Conservation (phyloP, 2,113 vertebrate species). For the Perca fluviatilis region DNA sequence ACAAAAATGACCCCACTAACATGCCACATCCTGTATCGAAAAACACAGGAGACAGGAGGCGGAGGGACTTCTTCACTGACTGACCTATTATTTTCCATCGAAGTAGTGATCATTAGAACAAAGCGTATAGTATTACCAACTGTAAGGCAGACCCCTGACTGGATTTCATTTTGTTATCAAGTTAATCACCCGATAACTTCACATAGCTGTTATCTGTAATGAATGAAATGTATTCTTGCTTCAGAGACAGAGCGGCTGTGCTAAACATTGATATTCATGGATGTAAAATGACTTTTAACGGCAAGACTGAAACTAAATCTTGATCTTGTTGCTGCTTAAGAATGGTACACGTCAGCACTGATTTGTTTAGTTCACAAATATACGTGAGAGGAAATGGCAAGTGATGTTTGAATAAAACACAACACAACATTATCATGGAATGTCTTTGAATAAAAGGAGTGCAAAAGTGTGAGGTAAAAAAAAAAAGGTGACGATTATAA, state of each 20-base stretch:
- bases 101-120: slow-evolving; percentile 63
- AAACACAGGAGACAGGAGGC: slow-evolving; percentile 60
- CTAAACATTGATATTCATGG: slow-evolving; percentile 60
- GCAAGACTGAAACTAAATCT: slow-evolving; percentile 31
- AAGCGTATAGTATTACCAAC: slow-evolving; percentile 50
- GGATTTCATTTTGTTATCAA: slow-evolving; percentile 86
- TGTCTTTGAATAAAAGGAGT: slow-evolving; percentile 58
- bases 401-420: slow-evolving; percentile 54
- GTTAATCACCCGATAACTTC: slow-evolving; percentile 76
- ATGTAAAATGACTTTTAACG: slow-evolving; percentile 52
- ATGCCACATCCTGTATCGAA: slow-evolving; percentile 75
- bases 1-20: slow-evolving; percentile 75
- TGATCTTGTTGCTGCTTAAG: slow-evolving; percentile 25
- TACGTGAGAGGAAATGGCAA: slow-evolving; percentile 56
- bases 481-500: slow-evolving; percentile 41
- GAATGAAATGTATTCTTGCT: slow-evolving; percentile 68
- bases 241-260: slow-evolving; percentile 50
- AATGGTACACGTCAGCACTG: slow-evolving; percentile 7
- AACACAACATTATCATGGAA: slow-evolving; percentile 50
- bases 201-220: slow-evolving; percentile 74
- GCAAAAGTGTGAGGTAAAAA: slow-evolving; percentile 27
- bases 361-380: slow-evolving; percentile 55
- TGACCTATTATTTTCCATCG: slow-evolving; percentile 53
- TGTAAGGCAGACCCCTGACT: slow-evolving; percentile 70
- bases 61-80: slow-evolving; percentile 48